phyloP scores from a whole-genome alignment of 2,888 invertebrate genomes.

The Tinea pellionella region DNA sequence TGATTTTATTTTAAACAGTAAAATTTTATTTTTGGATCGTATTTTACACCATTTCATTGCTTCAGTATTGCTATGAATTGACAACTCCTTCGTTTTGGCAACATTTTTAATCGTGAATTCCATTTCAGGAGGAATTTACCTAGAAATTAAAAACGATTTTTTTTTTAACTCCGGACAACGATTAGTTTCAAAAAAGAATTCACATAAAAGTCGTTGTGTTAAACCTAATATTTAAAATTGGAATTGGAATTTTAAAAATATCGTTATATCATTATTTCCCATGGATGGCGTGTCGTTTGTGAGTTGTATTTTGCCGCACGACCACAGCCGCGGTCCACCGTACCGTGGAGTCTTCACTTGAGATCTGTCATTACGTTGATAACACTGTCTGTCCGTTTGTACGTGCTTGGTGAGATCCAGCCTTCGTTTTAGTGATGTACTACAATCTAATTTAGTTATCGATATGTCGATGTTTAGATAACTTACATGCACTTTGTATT shows the following conservation, averaged over 20 bases:
- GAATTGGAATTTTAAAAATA: neutral
- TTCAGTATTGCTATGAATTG: no score
- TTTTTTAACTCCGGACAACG: no score
- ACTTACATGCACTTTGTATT: neutral
- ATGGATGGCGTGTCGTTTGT: conserved; percentile 22
- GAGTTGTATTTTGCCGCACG: conserved; percentile 48
- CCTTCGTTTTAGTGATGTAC: conserved; percentile 32
- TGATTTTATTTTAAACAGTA: no score
- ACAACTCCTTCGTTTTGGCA: no score
- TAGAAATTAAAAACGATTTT: no score
- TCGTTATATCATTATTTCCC: conserved; percentile 1
- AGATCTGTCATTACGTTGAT: conserved; percentile 68
- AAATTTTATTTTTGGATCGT: no score
- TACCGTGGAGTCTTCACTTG: conserved; percentile 28
- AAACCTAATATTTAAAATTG: no score
- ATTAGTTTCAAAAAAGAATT: no score
- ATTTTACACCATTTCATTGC: no score
- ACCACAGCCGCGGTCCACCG: conserved; percentile 25
- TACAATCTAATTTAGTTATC: conserved; percentile 20
- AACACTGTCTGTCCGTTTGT: conserved; percentile 43
- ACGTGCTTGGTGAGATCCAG: conserved; percentile 47
- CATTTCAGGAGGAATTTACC: no score
- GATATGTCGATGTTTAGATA: conserved; percentile 7
- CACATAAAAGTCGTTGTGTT: no score
- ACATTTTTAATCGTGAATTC: no score